Percentiles rank a stretch among this genome's conserved stretches.
Conservation (phyloP, 2,888 invertebrate species). For the Tetragonula carbonaria region DNA sequence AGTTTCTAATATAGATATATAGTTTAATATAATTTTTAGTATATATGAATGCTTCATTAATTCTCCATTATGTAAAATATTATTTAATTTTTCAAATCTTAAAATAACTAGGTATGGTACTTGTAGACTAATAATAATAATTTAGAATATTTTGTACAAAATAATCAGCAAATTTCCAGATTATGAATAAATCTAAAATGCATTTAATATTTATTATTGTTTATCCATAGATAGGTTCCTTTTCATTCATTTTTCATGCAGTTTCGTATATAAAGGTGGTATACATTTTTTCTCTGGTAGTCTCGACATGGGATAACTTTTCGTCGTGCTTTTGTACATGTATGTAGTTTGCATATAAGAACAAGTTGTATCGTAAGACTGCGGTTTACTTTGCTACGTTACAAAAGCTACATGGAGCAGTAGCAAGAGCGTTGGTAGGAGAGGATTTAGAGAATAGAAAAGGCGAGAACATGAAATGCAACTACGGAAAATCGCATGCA, state of each 20-base stretch:
- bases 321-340: conserved; percentile 18
- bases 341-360: neutral
- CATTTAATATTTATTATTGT: neutral
- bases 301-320: conserved; percentile 45
- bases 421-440: conserved; percentile 20
- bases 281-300: conserved; percentile 11
- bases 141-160: no score
- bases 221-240: neutral
- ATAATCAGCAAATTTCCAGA: neutral
- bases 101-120: no score
- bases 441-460: conserved; percentile 21
- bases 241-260: conserved; percentile 37
- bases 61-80: no score
- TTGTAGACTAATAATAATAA: no score
- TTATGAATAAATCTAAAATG: conserved; percentile 15
- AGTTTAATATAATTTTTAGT: no score
- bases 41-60: no score
- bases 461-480: conserved; percentile 21
- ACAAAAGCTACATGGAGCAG: conserved; percentile 12
- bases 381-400: conserved; percentile 43
- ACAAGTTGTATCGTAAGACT: conserved; percentile 47
- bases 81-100: no score
- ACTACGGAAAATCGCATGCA: conserved; percentile 54
- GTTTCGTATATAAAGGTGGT: neutral
- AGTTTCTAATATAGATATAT: neutral